Evolutionary conservation across 2,797 vertebrate genomes (phyloP), one percentile per base, ranked within the genome.

Genomic region (Carapus acus): DNA sequence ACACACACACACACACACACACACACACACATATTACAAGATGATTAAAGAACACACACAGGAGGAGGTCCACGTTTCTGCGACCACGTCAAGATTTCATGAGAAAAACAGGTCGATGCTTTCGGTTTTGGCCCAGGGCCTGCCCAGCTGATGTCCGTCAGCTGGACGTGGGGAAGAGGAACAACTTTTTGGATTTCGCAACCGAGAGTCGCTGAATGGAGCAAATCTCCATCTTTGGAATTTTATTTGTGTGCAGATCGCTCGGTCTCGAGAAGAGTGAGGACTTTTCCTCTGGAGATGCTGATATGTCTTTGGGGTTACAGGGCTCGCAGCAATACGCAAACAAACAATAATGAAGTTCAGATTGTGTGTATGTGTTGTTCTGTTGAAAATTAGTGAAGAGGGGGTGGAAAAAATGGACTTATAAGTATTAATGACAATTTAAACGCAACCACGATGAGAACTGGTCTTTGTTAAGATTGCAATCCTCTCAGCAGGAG

Each of bases 91-190:
- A 12, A 38, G 29, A 33, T 13, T 33, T 27, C 24, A 33, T 3
- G 8, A 4, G 6, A 33, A 13, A 33, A 7, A 29, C 6, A 29
- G 3, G 14, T 33, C 14, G 6, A 33, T 33, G 8, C 12, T 33
- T 7, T 33, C 3, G 7, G 7, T 49, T 8, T 48, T 21, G 33
- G 13, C 34, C 20, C 29, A 54, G n/a, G 3, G 14, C 23, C 12
- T 39, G 47, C 57, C n/a, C 58, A 73, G 67, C 43, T 71, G 65
- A 60, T 43, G 7, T 47, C 2, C 37, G 47, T 39, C n/a, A 12
- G 29, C 20, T 37, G 7, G 7, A 5, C 43, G 53, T 27, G 54
- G 19, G 58, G 40, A 70, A 69, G 46, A 54, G 65, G 73, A 79
- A 74, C 16, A 31, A 40, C 1, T 24, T 1, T 24, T 19, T 7